Evolutionary conservation across 2,888 invertebrate genomes (phyloP).

Genomic region (Andricus quercusramuli): DNA sequence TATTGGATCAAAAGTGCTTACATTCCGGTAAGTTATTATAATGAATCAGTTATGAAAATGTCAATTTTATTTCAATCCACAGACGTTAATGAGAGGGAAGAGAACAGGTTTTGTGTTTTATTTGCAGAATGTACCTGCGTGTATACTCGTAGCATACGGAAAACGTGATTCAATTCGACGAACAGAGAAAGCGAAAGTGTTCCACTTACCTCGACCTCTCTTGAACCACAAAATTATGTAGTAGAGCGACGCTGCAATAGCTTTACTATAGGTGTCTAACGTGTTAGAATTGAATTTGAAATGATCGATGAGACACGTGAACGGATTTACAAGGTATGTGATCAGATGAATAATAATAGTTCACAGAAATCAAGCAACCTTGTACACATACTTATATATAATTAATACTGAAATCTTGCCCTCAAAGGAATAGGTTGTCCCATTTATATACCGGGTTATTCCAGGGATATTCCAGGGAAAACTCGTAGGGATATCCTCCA

Average conservation of each 20-base stretch:
- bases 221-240: constrained; percentile 52
- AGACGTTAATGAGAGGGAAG: background rate
- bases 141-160: constrained; percentile 42
- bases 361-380: background rate
- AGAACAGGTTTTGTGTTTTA: constrained; percentile 30
- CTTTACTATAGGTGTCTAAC: background rate
- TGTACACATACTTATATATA: background rate
- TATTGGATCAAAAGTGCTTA: too few relatives aligned
- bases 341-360: background rate
- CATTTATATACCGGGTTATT: too few relatives aligned
- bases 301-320: background rate
- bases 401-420: background rate
- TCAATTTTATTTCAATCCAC: background rate
- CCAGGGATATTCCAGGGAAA: too few relatives aligned
- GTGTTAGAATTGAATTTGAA: background rate
- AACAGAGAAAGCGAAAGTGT: constrained; percentile 72
- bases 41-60: too few relatives aligned
- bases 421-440: too few relatives aligned
- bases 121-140: constrained; percentile 44
- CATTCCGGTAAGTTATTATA: too few relatives aligned
- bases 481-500: too few relatives aligned
- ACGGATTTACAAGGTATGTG: background rate
- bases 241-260: constrained; percentile 55
- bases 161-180: constrained; percentile 43
- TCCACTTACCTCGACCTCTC: constrained; percentile 64